Conservation (phyloP, 2,797 vertebrate species). For the Pseudochaenichthys georgianus region DNA sequence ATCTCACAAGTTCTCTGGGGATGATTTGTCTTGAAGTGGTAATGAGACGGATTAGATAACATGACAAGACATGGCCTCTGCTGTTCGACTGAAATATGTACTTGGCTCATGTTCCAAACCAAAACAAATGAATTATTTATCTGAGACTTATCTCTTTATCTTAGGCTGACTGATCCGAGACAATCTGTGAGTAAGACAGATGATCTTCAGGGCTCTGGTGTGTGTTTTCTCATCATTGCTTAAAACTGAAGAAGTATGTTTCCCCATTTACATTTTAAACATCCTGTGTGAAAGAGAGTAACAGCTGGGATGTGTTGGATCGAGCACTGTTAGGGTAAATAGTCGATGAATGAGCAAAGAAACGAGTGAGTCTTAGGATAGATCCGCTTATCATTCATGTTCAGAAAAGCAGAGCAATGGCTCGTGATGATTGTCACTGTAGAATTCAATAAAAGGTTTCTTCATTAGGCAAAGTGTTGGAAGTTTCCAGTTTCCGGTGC, state of each 20-base stretch:
- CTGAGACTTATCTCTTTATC: slow-evolving; percentile 30
- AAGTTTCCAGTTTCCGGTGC: slow-evolving; percentile 44
- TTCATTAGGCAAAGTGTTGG: slow-evolving; percentile 15
- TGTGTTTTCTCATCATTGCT: neutral
- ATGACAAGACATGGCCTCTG: slow-evolving; percentile 7
- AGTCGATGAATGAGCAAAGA: slow-evolving; percentile 12
- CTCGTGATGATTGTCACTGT: too few relatives aligned
- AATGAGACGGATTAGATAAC: slow-evolving; percentile 34
- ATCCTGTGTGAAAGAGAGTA: slow-evolving; percentile 19
- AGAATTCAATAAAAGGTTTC: slow-evolving; percentile 9
- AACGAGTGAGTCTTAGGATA: slow-evolving; percentile 9
- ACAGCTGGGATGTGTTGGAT: slow-evolving; percentile 29
- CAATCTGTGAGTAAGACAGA: slow-evolving; percentile 15
- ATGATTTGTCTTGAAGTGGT: slow-evolving; percentile 37
- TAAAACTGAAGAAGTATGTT: slow-evolving; percentile 9
- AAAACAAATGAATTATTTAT: slow-evolving; percentile 42
- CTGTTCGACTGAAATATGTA: slow-evolving; percentile 10
- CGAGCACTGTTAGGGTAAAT: slow-evolving; percentile 10
- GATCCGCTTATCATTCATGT: neutral
- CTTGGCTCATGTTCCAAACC: slow-evolving; percentile 16
- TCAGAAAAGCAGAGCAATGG: neutral
- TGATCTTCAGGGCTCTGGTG: slow-evolving; percentile 3
- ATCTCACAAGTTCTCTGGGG: slow-evolving; percentile 28
- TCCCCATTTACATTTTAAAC: slow-evolving; percentile 28
- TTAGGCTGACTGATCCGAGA: slow-evolving; percentile 15